Evolutionary conservation across 2,888 invertebrate species (phyloP).

Genomic region (Agrochola lychnidis): DNA sequence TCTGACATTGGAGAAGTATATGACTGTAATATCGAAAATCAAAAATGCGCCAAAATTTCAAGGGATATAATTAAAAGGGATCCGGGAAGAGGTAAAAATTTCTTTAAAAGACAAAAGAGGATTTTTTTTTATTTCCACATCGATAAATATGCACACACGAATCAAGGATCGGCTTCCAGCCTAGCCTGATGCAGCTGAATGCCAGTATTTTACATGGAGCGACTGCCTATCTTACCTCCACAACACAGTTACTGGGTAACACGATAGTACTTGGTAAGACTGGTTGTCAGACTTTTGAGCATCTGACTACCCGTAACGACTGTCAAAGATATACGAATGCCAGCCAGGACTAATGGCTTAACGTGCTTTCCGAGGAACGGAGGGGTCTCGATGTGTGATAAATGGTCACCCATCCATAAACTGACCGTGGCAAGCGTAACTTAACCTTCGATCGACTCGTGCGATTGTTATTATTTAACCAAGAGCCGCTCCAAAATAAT

Average conservation of each 20-base stretch:
- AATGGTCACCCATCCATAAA: background rate
- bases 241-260: background rate
- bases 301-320: background rate
- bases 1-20: slow-evolving; percentile 73
- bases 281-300: background rate
- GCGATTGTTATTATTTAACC: background rate
- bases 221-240: background rate
- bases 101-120: background rate
- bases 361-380: background rate
- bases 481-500: background rate
- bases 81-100: slow-evolving; percentile 1
- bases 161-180: background rate
- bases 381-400: too few relatives aligned
- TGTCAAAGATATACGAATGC: too few relatives aligned
- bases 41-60: slow-evolving; percentile 10
- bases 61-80: background rate
- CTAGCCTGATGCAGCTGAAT: background rate
- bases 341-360: too few relatives aligned
- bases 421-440: background rate
- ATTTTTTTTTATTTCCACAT: background rate
- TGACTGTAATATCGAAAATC: slow-evolving; percentile 60
- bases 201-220: background rate
- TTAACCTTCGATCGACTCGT: too few relatives aligned
- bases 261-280: background rate
- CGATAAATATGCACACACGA: background rate